phyloP scores from a whole-genome alignment of 2,797 vertebrate species.

The Oryzias dopingdopingensis region DNA sequence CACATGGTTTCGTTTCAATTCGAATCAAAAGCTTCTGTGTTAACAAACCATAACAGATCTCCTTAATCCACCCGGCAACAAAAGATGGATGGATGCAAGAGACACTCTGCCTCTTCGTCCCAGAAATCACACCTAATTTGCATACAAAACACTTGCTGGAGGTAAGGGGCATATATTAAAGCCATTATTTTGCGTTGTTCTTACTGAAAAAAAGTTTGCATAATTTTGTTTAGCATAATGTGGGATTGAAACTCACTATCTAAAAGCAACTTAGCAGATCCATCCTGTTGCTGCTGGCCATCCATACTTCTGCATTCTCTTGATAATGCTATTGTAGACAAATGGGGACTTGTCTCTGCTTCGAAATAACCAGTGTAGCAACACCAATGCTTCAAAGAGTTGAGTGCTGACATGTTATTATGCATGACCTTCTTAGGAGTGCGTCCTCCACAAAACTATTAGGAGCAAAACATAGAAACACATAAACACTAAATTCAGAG shows the following conservation, averaged over 20 bases:
- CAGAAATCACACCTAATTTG: slow-evolving; percentile 80
- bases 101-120: slow-evolving; percentile 76
- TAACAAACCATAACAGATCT: slow-evolving; percentile 83
- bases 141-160: slow-evolving; percentile 79
- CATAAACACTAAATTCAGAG: slow-evolving; percentile 5
- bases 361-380: slow-evolving; percentile 33
- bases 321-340: slow-evolving; percentile 72
- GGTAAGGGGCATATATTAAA: slow-evolving; percentile 83
- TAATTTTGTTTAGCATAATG: slow-evolving; percentile 75
- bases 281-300: slow-evolving; percentile 74
- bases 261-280: slow-evolving; percentile 75
- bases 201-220: slow-evolving; percentile 74
- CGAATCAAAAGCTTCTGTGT: slow-evolving; percentile 82
- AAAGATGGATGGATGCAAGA: slow-evolving; percentile 78
- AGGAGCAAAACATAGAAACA: slow-evolving; percentile 13
- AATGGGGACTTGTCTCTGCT: slow-evolving; percentile 52
- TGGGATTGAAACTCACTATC: slow-evolving; percentile 61
- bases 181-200: slow-evolving; percentile 75
- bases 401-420: slow-evolving; percentile 34
- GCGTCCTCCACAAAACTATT: slow-evolving; percentile 42
- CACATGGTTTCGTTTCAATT: slow-evolving; percentile 81
- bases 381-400: slow-evolving; percentile 54
- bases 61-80: slow-evolving; percentile 79
- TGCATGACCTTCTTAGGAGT: slow-evolving; percentile 65
- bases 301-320: slow-evolving; percentile 66